Evolutionary conservation across 64 coral and sea anemone species (phyloP), one percentile per base, ranked within the genome.

Genomic region (Montipora efflorescens): DNA sequence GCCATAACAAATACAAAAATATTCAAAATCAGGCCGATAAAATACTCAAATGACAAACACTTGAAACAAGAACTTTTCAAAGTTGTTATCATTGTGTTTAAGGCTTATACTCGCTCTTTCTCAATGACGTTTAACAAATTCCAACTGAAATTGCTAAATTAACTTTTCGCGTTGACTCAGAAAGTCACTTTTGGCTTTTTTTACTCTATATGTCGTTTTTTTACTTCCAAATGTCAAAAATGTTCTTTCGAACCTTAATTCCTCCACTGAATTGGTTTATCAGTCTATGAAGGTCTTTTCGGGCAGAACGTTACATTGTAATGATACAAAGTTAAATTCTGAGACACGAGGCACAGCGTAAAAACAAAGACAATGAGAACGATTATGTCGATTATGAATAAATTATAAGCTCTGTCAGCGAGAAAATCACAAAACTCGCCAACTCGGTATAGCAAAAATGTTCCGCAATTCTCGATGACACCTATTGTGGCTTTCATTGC

Each of bases 381-480:
- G 49, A 15, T 66, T 16, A 94, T 97, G 95, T 43, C 47, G 49
- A 15, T 66, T 16, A 94, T 97, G 95, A 97, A 97, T 97, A 88
- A 97, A 22, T 97, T 76, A 96, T 96, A 76, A 93, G 80, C 10
- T 81, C 22, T 28, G 52, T 83, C 19, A 13, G 45, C 50, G 61
- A 21, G 76, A 80, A 95, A 95, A 81, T 97, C 22, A 71, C 89
- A 83, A 97, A 97, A 91, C 87, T 87, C 67, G 89, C 11, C 91
- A 94, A 87, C 74, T 90, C 73, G 76, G 87, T 84, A 78, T 59
- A 52, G 43, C 49, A 48, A 74, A 80, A 82, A 81, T 22, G 82
- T 62, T 64, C 75, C 49, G 57, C 19, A 61, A 77, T 69, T 48
- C 20, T 45, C 8, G 18, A 78, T 61, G 72, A n/a, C 79, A 85